A percentile compares a stretch with the other conserved stretches of the same genome.
phyloP scores from a whole-genome alignment of 2,113 vertebrate genomes.

The Brienomyrus brachyistius region DNA sequence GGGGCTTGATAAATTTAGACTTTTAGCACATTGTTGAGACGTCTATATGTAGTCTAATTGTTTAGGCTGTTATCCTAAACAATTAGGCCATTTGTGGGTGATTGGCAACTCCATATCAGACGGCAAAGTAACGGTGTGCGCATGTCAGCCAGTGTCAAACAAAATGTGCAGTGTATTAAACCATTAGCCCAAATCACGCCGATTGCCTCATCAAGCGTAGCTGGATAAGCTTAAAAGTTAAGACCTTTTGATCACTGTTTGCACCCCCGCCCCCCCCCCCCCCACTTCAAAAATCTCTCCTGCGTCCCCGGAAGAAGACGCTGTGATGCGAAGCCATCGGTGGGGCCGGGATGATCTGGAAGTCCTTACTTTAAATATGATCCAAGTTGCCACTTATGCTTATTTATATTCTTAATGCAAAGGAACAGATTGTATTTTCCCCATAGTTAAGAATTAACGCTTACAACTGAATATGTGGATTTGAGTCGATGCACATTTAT shows the following conservation, averaged over 20 bases:
- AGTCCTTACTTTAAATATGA: not conserved
- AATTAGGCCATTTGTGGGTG: too few relatives aligned
- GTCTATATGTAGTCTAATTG: not conserved
- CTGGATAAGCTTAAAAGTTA: not conserved
- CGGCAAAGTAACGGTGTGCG: not conserved
- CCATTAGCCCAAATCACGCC: too few relatives aligned
- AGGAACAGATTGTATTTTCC: not conserved
- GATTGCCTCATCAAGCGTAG: too few relatives aligned
- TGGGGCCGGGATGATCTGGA: not conserved
- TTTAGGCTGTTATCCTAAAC: not conserved
- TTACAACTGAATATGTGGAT: not conserved
- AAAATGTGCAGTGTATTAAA: not conserved
- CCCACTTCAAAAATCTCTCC: not conserved
- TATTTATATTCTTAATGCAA: not conserved
- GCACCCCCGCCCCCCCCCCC: too few relatives aligned
- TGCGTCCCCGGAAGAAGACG: not conserved
- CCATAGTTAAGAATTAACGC: not conserved
- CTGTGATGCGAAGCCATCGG: too few relatives aligned
- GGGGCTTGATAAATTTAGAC: not conserved
- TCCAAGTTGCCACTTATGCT: not conserved
- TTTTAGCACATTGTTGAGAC: not conserved
- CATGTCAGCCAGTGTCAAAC: not conserved
- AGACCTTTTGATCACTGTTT: not conserved
- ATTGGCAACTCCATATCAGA: not conserved
- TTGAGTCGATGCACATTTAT: not conserved